Conservation (phyloP, 2,888 invertebrate species). For the Netelia inedita region DNA sequence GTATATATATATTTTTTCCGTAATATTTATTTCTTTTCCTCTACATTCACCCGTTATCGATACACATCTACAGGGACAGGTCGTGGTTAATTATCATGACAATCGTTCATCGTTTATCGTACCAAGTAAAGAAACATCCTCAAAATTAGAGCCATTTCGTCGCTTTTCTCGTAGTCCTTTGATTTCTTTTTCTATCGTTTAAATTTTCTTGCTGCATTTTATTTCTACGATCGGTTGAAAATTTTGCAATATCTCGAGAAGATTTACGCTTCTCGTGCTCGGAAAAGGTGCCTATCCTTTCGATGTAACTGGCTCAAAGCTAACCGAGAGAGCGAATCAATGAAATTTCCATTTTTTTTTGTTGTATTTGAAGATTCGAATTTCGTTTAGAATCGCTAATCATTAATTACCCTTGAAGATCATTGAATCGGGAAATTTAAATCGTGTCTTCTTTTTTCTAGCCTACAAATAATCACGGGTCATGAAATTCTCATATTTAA, state of each 20-base stretch:
- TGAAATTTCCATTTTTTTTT: background rate
- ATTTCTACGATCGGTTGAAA: background rate
- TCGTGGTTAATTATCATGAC: constrained; percentile 46
- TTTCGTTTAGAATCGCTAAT: no score
- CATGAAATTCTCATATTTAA: no score
- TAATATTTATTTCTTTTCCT: constrained; percentile 36
- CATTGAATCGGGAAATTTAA: no score
- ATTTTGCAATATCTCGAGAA: background rate
- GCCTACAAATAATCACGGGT: no score
- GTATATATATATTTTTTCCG: constrained; percentile 4
- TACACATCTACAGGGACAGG: constrained; percentile 41
- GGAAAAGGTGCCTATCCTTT: background rate
- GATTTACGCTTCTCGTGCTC: background rate
- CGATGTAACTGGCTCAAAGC: background rate
- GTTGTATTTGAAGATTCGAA: no score
- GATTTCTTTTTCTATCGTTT: constrained; percentile 11
- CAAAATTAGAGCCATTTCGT: background rate
- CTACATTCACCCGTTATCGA: constrained; percentile 27
- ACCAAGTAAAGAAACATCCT: constrained; percentile 9
- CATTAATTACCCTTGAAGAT: no score
- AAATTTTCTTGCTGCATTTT: constrained; percentile 9
- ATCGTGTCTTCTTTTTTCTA: no score
- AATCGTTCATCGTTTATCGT: background rate
- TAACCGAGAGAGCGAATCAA: background rate
- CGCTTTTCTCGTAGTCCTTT: constrained; percentile 12